Evolutionary conservation across 2,888 invertebrate species (phyloP), one percentile per base, ranked within the genome.

Genomic region (Dryobota labecula): DNA sequence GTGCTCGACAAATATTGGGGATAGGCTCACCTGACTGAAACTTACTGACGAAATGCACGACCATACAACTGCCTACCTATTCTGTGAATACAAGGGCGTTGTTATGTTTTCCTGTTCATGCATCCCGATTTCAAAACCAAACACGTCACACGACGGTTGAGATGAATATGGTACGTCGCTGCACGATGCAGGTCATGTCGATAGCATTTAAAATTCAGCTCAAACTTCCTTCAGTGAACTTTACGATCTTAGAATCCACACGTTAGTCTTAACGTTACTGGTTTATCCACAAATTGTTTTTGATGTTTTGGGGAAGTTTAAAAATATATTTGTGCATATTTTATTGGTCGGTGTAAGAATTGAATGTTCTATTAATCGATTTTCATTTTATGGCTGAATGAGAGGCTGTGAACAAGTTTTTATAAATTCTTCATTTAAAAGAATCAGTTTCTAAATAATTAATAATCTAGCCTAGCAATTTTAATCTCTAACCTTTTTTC

Each of bases 131-230:
- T 62, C 49, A 43, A 72, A 79, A 56, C 53, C 56, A 64, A 61
- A 78, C 56, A 78, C 51, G 58, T 68, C 58, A 70, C 24, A 30
- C 20, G 2, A 24, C 15, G 9, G 58, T 41, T n/a, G 56, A 51
- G 67, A 68, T 51, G 65, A 65, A 78, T 78, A 68, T 79, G n/a
- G 51, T 43, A 57, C 13, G 62, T 30, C 27, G 49, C 30, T 71
- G 27, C 61, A 43, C 53, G 58, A 80, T 83, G 69, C 80, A 63
- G 83, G 68, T 80, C 74, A 38, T 69, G 74, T 68, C 51, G 62
- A 83, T 83, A 73, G 2, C 36, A 71, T 76, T 81, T 61, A 75
- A 72, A 64, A 84, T 80, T 69, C 81, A 64, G 66, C 63, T 60
- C 81, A 67, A 41, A 54, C 71, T 41, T 57, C 64, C 47, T 41